Evolutionary conservation across 2,113 vertebrate genomes (phyloP), one percentile per base, ranked within the genome.

Genomic region (Nannospalax galili): DNA sequence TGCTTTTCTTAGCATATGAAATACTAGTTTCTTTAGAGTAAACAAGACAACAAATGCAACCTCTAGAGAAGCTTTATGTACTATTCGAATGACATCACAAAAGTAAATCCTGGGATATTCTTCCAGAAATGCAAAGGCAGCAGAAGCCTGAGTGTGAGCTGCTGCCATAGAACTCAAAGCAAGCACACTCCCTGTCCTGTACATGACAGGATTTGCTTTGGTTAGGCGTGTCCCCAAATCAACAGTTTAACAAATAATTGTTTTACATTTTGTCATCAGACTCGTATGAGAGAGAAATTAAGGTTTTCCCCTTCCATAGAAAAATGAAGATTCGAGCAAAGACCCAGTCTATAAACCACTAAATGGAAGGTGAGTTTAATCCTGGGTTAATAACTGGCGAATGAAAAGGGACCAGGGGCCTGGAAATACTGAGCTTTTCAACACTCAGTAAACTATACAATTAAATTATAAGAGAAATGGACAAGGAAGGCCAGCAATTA

Each of bases 301-400:
- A 52, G 58, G 37, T 6, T 69, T 42, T 62, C 5, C 69, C 28
- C 19, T 67, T 84, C 20, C n/a, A 37, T 2, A 69, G 42, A 78
- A 91, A 93, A 77, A 91, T 45, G 62, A 48, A 78, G 69, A 60
- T 95, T 92, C 56, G 52, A 60, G 42, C 48, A 74, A 92, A 97
- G 45, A 78, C 78, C 42, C 10, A 6, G 67, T 16, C 17, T 80
- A 58, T 35, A 94, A 87, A 75, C 52, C n/a, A 48, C 40, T 87
- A 45, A 26, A 35, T 52, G 26, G 32, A 37, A 85, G 52, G 2
- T 48, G 20, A 42, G 35, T 74, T 60, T 92, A 84, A 1, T 74
- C 15, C 37, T 78, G 56, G 48, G 15, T 87, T 93, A 90, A 81
- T n/a, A 86, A 72, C 67, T 20, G 56, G 90, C 24, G 17, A 85